Base-by-base conservation (phyloP, 2,113 vertebrate species). In the human region DNA sequence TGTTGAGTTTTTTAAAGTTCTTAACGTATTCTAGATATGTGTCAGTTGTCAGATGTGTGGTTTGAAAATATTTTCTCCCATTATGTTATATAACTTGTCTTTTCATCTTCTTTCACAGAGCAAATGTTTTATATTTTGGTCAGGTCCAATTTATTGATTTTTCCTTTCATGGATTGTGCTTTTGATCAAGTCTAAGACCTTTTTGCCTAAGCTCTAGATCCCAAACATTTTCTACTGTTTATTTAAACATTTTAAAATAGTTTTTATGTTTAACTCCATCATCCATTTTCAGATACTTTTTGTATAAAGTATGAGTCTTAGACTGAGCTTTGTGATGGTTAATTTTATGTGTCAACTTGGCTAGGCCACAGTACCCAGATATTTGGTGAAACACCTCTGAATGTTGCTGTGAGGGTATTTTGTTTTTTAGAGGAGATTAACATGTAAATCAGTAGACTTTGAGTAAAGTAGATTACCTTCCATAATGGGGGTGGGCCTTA, bases 291-390 rank as follows among this genome's bases (percentile, higher is more conserved):
- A 93, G 78, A 79, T 85, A 79, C 68, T 57, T 92, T 89, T 93
- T 81, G 30, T 85, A 35, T 76, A 61, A 96, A 64, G 6, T 80
- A 40, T 84, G n/a, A 86, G 20, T 78, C 66, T 96, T 45, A 92
- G 32, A n/a, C 55, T 8, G 11, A 85, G 25, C 5, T 84, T 80
- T 88, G 40, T 91, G 45, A 45, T 73, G 70, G 32, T 66, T 61
- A 73, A 80, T 84, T 95, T 95, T 93, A n/a, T 76, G 64, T 84
- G 35, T 64, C 40, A 90, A 84, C 38, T 88, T 95, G 48, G 27
- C 35, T 55, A 55, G 64, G 45, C n/a, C 61, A 73, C 18, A 25
- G 43, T 85, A 48, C 9, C 35, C 52, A 93, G 52, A 48, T 80
- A 89, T 75, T 40, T 94, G 90, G 25, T 88, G 32, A 92, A 93